Conservation (phyloP, 2,888 invertebrate genomes). For the Apeira syringaria region DNA sequence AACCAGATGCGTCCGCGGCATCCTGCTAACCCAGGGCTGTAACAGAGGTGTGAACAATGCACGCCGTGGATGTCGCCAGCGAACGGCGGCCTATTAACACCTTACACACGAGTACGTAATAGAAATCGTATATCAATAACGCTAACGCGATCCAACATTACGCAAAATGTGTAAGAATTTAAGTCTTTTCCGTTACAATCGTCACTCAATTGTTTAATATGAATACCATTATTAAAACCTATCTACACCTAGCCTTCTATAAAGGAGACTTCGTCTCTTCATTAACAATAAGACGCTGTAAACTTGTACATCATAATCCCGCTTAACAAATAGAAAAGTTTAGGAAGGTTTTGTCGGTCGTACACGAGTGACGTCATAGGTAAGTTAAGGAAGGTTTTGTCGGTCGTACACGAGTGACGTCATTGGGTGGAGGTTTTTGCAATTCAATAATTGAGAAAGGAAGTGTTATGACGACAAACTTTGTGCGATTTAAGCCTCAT, state of each 20-base stretch:
- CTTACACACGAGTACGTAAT: conserved; percentile 55
- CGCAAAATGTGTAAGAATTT: conserved; percentile 76
- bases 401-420: conserved; percentile 20
- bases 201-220: conserved; percentile 75
- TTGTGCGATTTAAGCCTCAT: conserved; percentile 14
- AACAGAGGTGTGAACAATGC: conserved; percentile 50
- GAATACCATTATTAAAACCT: conserved; percentile 73
- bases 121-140: conserved; percentile 72
- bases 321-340: conserved; percentile 31
- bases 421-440: conserved; percentile 26
- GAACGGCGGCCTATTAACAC: conserved; percentile 10
- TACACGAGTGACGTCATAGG: conserved; percentile 25
- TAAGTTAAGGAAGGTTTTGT: no score
- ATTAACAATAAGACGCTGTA: conserved; percentile 73
- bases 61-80: conserved; percentile 12
- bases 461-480: conserved; percentile 20
- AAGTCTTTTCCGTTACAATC: conserved; percentile 82
- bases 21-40: conserved; percentile 40
- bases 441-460: conserved; percentile 33
- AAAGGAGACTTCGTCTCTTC: conserved; percentile 75
- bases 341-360: conserved; percentile 15
- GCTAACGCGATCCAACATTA: conserved; percentile 77
- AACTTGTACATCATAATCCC: conserved; percentile 57
- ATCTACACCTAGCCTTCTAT: conserved; percentile 80
- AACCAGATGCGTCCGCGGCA: conserved; percentile 29